phyloP scores from a whole-genome alignment of 2,888 invertebrate genomes.

The Caenorhabditis macrosperma region DNA sequence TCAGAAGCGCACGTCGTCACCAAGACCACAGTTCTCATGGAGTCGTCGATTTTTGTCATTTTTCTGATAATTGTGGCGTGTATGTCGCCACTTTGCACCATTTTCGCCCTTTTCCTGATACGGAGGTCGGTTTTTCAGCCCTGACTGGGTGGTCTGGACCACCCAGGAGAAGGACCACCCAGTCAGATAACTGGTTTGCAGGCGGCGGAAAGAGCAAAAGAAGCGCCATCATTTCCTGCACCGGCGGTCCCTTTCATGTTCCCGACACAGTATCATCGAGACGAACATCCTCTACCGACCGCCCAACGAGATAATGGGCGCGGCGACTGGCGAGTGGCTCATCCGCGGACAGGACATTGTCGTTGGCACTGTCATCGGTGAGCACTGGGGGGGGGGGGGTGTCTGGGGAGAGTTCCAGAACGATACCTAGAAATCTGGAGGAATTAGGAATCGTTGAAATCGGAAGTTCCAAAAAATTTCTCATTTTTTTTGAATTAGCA shows the following conservation, averaged over 20 bases:
- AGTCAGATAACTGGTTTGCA: too few relatives aligned
- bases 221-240: conserved; percentile 41
- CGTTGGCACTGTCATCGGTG: conserved; percentile 69
- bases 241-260: conserved; percentile 52
- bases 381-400: too few relatives aligned
- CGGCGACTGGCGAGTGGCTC: conserved; percentile 60
- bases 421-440: too few relatives aligned
- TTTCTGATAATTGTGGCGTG: conserved; percentile 45
- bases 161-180: too few relatives aligned
- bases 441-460: too few relatives aligned
- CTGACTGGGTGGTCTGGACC: too few relatives aligned
- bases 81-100: conserved; percentile 52
- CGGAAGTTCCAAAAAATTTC: too few relatives aligned
- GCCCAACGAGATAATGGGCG: conserved; percentile 43
- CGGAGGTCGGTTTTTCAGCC: conserved; percentile 52
- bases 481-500: too few relatives aligned
- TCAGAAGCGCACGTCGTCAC: conserved; percentile 17
- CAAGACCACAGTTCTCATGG: conserved; percentile 29
- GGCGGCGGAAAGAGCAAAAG: conserved; percentile 24
- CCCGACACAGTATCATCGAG: conserved; percentile 72
- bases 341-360: conserved; percentile 70
- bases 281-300: conserved; percentile 74
- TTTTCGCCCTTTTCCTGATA: conserved; percentile 27
- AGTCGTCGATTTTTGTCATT: conserved; percentile 39
- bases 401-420: too few relatives aligned